Base-by-base conservation (phyloP, 2,797 vertebrate species). In the Acrossocheilus fasciatus region DNA sequence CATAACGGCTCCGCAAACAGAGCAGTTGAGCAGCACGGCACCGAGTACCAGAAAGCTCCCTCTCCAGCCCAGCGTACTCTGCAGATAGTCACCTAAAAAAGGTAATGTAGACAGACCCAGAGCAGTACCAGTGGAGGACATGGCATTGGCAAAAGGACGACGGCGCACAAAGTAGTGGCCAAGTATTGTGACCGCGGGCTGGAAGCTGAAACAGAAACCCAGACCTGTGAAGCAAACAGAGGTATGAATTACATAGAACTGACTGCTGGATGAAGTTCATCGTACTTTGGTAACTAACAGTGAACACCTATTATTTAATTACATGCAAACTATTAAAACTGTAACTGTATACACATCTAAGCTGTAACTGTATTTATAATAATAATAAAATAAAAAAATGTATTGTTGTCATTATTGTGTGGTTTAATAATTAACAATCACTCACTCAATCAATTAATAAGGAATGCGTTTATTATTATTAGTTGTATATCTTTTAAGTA, bases 141-240 rank as follows among this genome's bases (percentile, higher is more conserved):
- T 45, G 0, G 98, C 96, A 0, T 99, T 99, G 92, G 96, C 98
- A 43, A 99, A 94, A 0, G 96, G 93, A 69, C 91, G 94, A 1
- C 96, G 96, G 4, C 95, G 96, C 15, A 96, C 92, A 66, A 99
- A 99, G 92, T 99, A 99, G 87, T 96, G 96, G 0, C 98, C 97
- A 84, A 99, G 91, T n/a, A 94, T 96, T 0, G 97, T 97, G 90
- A 99, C 92, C 26, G 96, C 96, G 0, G 97, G 96, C 90, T 99
- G 98, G 94, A 98, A 99, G 91, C 97, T 96, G 91, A 99, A 97
- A 92, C 97, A 98, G 41, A 97, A 97, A 30, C 98, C 98, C 62
- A 99, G 93, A 69, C 98, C 98, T 99, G 92, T 0, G 77, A 87
- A 2, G 9, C 0, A 80, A 66, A 74, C 12, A 89, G 18, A 73